Evolutionary conservation across 2,113 vertebrate genomes (phyloP), one percentile per base, ranked within the genome.

Genomic region (Neoarius graeffei): DNA sequence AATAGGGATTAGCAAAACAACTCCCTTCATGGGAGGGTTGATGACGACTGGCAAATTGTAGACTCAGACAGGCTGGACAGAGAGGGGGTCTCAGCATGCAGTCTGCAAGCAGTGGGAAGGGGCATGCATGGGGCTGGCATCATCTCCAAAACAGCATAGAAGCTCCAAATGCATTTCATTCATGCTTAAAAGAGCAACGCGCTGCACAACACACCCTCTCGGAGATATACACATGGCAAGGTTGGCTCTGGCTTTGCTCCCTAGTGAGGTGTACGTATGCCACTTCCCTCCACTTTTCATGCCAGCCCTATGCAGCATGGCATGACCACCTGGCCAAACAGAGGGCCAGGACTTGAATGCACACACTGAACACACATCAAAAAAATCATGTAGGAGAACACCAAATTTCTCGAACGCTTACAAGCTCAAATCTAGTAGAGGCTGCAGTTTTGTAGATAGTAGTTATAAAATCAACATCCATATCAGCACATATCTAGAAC

Each of bases 1-100:
- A 95, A 94, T 92, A 93, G 91, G 93, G 94, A 95, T 95, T 94
- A 95, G 90, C 84, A 91, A 88, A 88, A 92, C 92, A 92, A 90
- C 93, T 92, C 92, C 94, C 90, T 92, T 91, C 92, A 64, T 85
- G 14, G 83, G 83, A 30, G 82, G 77, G 71, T 82, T 48, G 10
- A 77, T 85, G 86, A 85, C 42, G 25, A 11, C 50, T 89, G 88
- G 90, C 92, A 92, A 94, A 94, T 93, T 89, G 92, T 52, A 93
- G 81, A 60, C 62, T 17, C 35, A 93, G 94, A 93, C 94, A 94
- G 91, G 76, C 89, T 90, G 93, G 93, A 93, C 93, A 94, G 93
- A 93, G 91, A 94, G 90, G 88, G 80, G 90, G 88, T 90, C 85
- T 54, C 91, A 66, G 89, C 57, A 60, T 91, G 92, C 80, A 90